Evolutionary conservation across 2,888 invertebrate genomes (phyloP).

Genomic region (Imbricaverruca yamaguchii): DNA sequence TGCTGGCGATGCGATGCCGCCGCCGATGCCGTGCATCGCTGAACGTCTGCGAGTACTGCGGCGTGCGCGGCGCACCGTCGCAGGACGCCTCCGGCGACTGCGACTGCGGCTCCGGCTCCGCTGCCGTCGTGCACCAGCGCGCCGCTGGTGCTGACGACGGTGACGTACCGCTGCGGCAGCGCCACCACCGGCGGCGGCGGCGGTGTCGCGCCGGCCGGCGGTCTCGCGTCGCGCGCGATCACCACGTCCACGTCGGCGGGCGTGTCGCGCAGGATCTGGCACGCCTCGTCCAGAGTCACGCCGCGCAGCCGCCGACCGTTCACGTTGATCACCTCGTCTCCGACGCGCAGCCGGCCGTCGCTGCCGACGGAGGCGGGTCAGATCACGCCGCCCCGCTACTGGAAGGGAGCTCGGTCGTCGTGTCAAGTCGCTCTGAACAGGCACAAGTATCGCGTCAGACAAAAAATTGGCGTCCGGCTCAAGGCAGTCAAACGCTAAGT

Average conservation of each 20-base stretch:
- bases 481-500: no score
- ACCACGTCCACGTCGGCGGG: constrained; percentile 23
- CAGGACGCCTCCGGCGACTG: no score
- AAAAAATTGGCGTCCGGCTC: no score
- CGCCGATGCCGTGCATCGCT: constrained; percentile 6
- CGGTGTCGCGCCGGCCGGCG: neutral
- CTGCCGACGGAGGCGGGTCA: constrained; percentile 42
- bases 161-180: neutral
- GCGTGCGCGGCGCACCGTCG: neutral
- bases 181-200: neutral
- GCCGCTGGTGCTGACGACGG: neutral
- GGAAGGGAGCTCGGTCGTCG: no score
- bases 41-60: constrained; percentile 9
- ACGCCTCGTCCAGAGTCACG: constrained; percentile 56
- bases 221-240: constrained; percentile 6
- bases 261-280: constrained; percentile 38
- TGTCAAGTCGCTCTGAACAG: no score
- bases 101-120: neutral
- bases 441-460: no score
- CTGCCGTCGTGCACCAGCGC: neutral
- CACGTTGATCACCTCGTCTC: constrained; percentile 81
- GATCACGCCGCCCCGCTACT: no score
- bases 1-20: neutral
- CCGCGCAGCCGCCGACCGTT: constrained; percentile 72
- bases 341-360: constrained; percentile 69